A percentile compares a stretch with the other conserved stretches of the same genome.
These are phyloP conservation scores for Eumerus sabulonum DNA, from an alignment of 2,888 invertebrate genomes.

Conservation along the genomic window DNA sequence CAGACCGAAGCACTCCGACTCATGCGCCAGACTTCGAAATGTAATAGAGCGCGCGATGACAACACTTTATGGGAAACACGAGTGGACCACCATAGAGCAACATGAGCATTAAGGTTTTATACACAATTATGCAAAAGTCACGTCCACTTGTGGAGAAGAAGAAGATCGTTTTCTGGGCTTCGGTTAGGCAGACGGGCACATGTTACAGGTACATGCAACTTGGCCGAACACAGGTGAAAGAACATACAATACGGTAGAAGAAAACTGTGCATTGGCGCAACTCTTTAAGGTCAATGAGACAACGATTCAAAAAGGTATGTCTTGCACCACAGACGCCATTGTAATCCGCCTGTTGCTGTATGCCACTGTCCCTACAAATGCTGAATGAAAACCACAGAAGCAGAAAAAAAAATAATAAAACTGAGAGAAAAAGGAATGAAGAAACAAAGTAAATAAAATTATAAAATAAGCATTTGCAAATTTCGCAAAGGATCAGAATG, in stretches of 20 bases:
- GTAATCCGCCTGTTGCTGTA: slow-evolving; percentile 48
- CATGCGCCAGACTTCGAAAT: slow-evolving; percentile 45
- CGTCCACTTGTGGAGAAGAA: slow-evolving; percentile 52
- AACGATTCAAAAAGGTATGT: slow-evolving; percentile 54
- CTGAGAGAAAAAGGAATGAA: slow-evolving; percentile 2
- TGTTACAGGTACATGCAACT: slow-evolving; percentile 16
- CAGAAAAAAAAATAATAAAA: slow-evolving; percentile 21
- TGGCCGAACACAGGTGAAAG: slow-evolving; percentile 57
- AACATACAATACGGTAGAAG: slow-evolving; percentile 33
- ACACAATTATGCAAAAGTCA: slow-evolving; percentile 69
- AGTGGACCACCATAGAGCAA: slow-evolving; percentile 69
- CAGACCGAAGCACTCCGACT: slow-evolving; percentile 41
- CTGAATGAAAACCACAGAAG: slow-evolving; percentile 57
- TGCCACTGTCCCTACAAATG: slow-evolving; percentile 41
- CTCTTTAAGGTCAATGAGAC: slow-evolving; percentile 46
- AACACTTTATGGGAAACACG: slow-evolving; percentile 69
- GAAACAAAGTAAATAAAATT: slow-evolving; percentile 45
- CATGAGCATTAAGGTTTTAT: slow-evolving; percentile 68
- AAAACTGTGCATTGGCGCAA: slow-evolving; percentile 36
- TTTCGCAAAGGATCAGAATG: slow-evolving; percentile 66
- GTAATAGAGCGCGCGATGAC: slow-evolving; percentile 67
- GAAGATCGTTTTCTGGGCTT: slow-evolving; percentile 18
- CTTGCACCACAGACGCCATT: slow-evolving; percentile 63
- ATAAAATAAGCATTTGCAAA: slow-evolving; percentile 69
- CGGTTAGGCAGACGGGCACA: not conserved